Conservation (phyloP, 2,888 invertebrate species). For the Acronicta alni region DNA sequence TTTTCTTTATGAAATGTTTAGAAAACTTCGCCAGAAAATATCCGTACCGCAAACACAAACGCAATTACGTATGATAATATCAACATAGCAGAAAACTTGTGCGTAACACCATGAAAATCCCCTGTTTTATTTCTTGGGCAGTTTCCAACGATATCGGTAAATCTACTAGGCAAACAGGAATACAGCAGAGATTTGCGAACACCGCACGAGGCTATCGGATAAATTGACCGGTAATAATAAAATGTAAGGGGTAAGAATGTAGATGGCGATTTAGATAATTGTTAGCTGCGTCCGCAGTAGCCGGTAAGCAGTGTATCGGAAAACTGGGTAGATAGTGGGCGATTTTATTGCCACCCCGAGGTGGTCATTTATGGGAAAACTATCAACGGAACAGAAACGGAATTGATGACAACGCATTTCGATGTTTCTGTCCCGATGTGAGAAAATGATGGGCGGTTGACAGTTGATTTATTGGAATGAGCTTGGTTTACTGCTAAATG, state of each 20-base stretch:
- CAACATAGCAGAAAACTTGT: slow-evolving; percentile 52
- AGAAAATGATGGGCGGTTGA: slow-evolving; percentile 66
- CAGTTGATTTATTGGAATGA: slow-evolving; percentile 57
- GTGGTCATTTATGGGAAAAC: slow-evolving; percentile 87
- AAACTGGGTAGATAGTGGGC: slow-evolving; percentile 80
- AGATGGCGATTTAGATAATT: slow-evolving; percentile 90
- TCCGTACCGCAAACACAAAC: slow-evolving; percentile 33
- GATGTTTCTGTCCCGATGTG: slow-evolving; percentile 69
- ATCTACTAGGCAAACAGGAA: slow-evolving; percentile 85
- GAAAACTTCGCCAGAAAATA: slow-evolving; percentile 23
- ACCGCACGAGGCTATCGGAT: slow-evolving; percentile 74
- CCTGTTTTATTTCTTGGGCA: slow-evolving; percentile 77
- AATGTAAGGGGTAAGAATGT: slow-evolving; percentile 89
- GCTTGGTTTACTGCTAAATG: slow-evolving; percentile 32
- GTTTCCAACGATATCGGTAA: slow-evolving; percentile 79
- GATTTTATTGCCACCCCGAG: slow-evolving; percentile 84
- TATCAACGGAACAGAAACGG: slow-evolving; percentile 76
- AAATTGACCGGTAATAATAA: slow-evolving; percentile 90
- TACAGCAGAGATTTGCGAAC: slow-evolving; percentile 84
- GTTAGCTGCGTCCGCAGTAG: slow-evolving; percentile 82
- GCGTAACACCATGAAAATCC: slow-evolving; percentile 68
- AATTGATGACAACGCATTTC: slow-evolving; percentile 82
- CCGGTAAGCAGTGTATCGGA: slow-evolving; percentile 84
- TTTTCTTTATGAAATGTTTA: not conserved
- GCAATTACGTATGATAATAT: slow-evolving; percentile 56